Conservation (phyloP, 2,113 vertebrate species). For the Sander vitreus region DNA sequence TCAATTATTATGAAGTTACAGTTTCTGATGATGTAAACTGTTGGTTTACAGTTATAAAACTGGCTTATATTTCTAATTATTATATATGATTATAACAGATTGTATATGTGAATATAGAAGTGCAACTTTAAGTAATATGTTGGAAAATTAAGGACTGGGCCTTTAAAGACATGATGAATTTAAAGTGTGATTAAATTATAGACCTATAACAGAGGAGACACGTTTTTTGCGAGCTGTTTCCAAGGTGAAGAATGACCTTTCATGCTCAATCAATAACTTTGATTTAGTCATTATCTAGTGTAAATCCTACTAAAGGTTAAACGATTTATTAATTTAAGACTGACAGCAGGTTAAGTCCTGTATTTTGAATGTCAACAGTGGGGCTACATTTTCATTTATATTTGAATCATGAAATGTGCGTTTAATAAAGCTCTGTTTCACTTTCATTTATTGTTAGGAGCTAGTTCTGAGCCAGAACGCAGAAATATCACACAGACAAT, state of each 20-base stretch:
- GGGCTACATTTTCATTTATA: background rate
- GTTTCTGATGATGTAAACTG: background rate
- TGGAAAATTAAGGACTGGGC: background rate
- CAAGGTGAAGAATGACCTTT: constrained; percentile 12
- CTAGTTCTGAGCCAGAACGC: no score
- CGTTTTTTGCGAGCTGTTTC: background rate
- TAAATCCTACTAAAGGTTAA: constrained; percentile 1
- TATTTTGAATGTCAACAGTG: background rate
- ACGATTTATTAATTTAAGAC: background rate
- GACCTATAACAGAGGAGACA: background rate
- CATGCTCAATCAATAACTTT: background rate
- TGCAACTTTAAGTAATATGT: background rate
- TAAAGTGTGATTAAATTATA: background rate
- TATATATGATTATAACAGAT: background rate
- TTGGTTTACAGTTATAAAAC: background rate
- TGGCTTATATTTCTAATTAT: background rate
- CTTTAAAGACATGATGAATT: background rate
- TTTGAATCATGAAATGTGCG: background rate
- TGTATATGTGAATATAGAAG: background rate
- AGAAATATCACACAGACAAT: no score
- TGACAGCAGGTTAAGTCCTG: background rate
- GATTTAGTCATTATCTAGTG: background rate
- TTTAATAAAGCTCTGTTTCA: background rate
- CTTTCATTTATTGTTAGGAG: no score
- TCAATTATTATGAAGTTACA: background rate